phyloP scores from a whole-genome alignment of 2,113 vertebrate species.

The Chionodraco myersi region DNA sequence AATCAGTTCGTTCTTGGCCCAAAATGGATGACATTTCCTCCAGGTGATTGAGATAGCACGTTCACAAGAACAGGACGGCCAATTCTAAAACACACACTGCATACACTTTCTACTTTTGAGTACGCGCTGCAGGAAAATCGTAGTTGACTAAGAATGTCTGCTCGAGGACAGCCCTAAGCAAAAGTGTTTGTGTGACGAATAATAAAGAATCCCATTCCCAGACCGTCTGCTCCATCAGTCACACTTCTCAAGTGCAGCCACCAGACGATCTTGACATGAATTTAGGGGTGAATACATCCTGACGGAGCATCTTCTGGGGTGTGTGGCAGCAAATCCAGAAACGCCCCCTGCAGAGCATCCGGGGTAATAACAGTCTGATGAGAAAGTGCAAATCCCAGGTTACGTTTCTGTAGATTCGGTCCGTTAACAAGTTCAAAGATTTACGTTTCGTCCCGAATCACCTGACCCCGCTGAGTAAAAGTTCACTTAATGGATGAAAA shows the following conservation, averaged over 20 bases:
- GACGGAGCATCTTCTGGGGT: conserved; percentile 4
- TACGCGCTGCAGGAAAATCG: too few relatives aligned
- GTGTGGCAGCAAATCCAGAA: conserved; percentile 9
- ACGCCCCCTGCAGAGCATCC: conserved; percentile 20
- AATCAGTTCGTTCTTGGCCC: too few relatives aligned
- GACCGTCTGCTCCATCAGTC: neutral
- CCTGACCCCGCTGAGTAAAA: neutral
- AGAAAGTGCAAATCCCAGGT: conserved; percentile 31
- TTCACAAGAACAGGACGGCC: too few relatives aligned
- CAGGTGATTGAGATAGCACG: too few relatives aligned
- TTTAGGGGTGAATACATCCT: neutral
- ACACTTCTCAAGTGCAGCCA: conserved; percentile 1
- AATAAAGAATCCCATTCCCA: neutral
- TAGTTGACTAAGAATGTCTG: too few relatives aligned
- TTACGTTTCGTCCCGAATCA: too few relatives aligned
- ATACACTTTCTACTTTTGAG: too few relatives aligned
- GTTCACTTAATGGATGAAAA: too few relatives aligned
- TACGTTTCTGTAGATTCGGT: conserved; percentile 27
- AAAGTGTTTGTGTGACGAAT: neutral
- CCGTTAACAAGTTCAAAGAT: conserved; percentile 20
- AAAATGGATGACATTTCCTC: too few relatives aligned
- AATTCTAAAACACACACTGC: too few relatives aligned
- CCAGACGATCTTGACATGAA: neutral
- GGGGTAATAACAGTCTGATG: conserved; percentile 14
- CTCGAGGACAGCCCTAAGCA: too few relatives aligned